These are phyloP conservation scores for Ophioninae sp. DNA, from an alignment of 2,888 invertebrate genomes.

Conservation along the genomic window DNA sequence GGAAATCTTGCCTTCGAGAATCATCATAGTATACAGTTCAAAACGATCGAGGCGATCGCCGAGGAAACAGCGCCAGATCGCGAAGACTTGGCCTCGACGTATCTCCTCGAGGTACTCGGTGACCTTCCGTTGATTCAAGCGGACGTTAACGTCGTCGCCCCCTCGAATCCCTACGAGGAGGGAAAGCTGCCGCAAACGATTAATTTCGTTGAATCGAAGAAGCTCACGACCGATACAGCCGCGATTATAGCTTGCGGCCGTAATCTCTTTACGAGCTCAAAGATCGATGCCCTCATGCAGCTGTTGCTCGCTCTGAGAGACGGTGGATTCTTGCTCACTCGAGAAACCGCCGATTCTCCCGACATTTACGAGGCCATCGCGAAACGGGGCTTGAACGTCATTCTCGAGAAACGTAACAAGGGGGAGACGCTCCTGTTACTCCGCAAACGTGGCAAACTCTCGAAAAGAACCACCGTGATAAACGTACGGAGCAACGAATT, in stretches of 20 bases:
- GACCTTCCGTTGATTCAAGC: conserved; percentile 88
- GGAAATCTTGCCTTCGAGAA: conserved; percentile 83
- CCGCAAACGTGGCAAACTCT: conserved; percentile 63
- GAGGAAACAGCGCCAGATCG: conserved; percentile 67
- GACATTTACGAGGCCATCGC: conserved; percentile 45
- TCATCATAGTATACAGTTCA: conserved; percentile 74
- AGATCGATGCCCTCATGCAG: conserved; percentile 45
- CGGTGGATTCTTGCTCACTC: conserved; percentile 73
- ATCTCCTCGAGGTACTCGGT: conserved; percentile 84
- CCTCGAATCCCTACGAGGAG: conserved; percentile 80
- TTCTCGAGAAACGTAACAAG: conserved; percentile 70
- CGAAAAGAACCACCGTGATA: conserved; percentile 72
- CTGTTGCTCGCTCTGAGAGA: conserved; percentile 60
- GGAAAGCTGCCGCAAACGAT: conserved; percentile 82
- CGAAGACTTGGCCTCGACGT: conserved; percentile 81
- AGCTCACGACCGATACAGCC: conserved; percentile 83
- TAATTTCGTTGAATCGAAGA: conserved; percentile 84
- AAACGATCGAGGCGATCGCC: conserved; percentile 76
- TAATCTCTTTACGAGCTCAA: conserved; percentile 80
- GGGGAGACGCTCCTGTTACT: conserved; percentile 68
- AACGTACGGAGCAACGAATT: conserved; percentile 74
- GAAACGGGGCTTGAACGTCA: conserved; percentile 64
- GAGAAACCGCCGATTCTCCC: conserved; percentile 63
- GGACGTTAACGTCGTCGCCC: conserved; percentile 83
- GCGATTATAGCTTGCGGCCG: conserved; percentile 83